Percentiles rank a stretch among this genome's conserved stretches.
Conservation (phyloP, 1,140 invertebrate species). For the Mylabris phalerata region DNA sequence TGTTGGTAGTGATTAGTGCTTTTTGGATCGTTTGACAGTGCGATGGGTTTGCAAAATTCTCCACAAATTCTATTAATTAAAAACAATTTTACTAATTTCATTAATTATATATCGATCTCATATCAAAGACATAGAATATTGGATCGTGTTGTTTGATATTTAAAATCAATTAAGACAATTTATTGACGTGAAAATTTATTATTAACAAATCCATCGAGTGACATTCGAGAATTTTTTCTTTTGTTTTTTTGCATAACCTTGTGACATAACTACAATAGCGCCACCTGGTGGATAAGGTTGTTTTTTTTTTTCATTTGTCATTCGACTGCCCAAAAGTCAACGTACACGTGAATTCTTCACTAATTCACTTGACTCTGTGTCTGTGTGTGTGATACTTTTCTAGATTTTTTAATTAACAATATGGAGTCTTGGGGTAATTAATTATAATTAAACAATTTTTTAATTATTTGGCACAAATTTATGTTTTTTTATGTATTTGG, state of each 20-base stretch:
- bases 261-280: slow-evolving; percentile 6
- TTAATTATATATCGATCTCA: slow-evolving; percentile 18
- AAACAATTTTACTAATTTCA: slow-evolving; percentile 11
- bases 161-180: slow-evolving; percentile 3
- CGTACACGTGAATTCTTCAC: slow-evolving; percentile 37
- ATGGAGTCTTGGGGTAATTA: slow-evolving; percentile 41
- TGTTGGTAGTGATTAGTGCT: slow-evolving; percentile 19
- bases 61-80: slow-evolving; percentile 7
- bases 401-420: slow-evolving; percentile 23
- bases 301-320: slow-evolving; percentile 8
- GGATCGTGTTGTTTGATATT: slow-evolving; percentile 32
- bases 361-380: slow-evolving; percentile 4
- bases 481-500: slow-evolving; percentile 4
- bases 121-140: slow-evolving; percentile 30
- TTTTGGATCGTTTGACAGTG: slow-evolving; percentile 19
- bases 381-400: slow-evolving; percentile 22
- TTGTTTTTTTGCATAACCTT: no score
- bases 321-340: no score
- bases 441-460: background rate
- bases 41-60: slow-evolving; percentile 29
- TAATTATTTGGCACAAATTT: background rate
- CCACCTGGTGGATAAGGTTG: slow-evolving; percentile 22
- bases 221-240: background rate
- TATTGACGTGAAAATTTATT: background rate
- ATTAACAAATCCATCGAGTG: slow-evolving; percentile 5